Base-by-base conservation (phyloP, 2,888 invertebrate genomes). In the Morpho deidamia region DNA sequence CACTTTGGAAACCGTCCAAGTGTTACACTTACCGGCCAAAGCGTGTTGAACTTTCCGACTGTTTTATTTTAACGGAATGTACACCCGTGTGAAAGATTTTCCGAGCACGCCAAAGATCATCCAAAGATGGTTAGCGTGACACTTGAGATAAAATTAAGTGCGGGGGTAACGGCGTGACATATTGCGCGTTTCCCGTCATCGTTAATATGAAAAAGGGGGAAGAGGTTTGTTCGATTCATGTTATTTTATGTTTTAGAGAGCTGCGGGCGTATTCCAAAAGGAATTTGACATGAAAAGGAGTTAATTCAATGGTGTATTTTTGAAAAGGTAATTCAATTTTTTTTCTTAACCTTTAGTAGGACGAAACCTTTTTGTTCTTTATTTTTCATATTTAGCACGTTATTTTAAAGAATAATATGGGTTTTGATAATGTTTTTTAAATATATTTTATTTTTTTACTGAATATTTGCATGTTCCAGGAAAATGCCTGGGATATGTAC, bases 1-100 rank as follows among this genome's bases (percentile, higher is more conserved):
- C 76, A 78, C 74, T 81, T 83, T 84, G 84, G 83, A 83, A 65
- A 66, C 65, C 64, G 66, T 82, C 84, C 84, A 84, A 84, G 74
- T 78, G 65, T 66, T 65, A 64, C 68, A 63, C 61, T 60, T 61
- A 14, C 37, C 56, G 51, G 54, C 76, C 74, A 76, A 40, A 14
- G 35, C 61, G 62, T 53, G 43, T 55, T 68, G 76, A 71, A 47
- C 77, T 59, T 41, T 56, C 41, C 48, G 33, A 39, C 23, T 53
- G 49, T 32, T 53, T 45, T 42, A 37, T 44, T 44, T 45, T 41
- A 42, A 45, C 38, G 39, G 11, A 41, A 42, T 8, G 8, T 33
- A 42, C 34, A 45, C 12, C 14, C 10, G 35, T 48, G 41, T 45
- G 10, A 42, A 32, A 46, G 50, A 50, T 44, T 45, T 12, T 40